These are phyloP conservation scores for Sterrhoptilus dennistouni DNA, from an alignment of 2,113 vertebrate species.

Conservation along the genomic window DNA sequence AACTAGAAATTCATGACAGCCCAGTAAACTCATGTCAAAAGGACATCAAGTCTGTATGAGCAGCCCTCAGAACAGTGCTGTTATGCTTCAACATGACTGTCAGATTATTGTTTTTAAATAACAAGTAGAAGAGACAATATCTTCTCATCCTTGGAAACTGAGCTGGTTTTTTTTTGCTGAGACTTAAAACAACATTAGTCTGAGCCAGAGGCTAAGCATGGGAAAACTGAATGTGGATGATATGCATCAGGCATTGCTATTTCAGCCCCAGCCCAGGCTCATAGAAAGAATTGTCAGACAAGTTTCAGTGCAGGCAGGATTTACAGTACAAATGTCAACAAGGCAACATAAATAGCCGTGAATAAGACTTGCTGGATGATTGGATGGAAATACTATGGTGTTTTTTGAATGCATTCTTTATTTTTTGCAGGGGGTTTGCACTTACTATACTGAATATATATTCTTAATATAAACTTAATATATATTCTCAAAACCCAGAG, in stretches of 20 bases:
- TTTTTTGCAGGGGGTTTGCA: accelerated
- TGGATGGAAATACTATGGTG: neutral
- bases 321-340: neutral
- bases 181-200: conserved; percentile 8
- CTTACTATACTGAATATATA: neutral
- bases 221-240: neutral
- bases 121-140: neutral
- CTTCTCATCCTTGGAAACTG: conserved; percentile 28
- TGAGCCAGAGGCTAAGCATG: neutral
- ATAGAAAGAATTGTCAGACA: neutral
- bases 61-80: neutral
- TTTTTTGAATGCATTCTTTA: neutral
- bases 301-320: neutral
- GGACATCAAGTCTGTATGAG: neutral
- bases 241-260: neutral
- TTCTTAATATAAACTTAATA: neutral
- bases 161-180: neutral
- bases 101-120: conserved; percentile 41
- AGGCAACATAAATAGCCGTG: neutral
- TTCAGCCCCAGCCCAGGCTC: neutral
- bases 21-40: neutral
- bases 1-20: neutral
- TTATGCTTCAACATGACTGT: neutral
- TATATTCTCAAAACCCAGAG: neutral
- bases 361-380: neutral